Conservation (phyloP, 2,888 invertebrate genomes). For the Drosophila sordidula region DNA sequence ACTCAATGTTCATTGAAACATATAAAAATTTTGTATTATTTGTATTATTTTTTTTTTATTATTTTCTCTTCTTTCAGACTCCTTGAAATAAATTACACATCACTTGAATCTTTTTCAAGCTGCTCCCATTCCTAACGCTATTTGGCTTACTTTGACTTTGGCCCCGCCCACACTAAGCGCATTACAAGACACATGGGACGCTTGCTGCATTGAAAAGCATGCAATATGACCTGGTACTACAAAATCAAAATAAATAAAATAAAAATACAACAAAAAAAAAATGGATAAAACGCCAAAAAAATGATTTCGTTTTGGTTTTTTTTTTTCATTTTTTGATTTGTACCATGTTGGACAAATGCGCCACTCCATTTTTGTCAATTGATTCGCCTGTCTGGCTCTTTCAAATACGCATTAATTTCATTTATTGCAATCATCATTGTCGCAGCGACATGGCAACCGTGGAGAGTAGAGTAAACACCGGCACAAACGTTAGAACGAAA, state of each 20-base stretch:
- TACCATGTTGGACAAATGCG: slow-evolving; percentile 48
- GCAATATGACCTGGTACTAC: slow-evolving; percentile 16
- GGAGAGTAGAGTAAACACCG: slow-evolving; percentile 66
- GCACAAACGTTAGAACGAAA: slow-evolving; percentile 57
- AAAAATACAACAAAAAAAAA: slow-evolving; percentile 17
- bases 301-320: slow-evolving; percentile 28
- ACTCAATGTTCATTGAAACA: too few species aligned
- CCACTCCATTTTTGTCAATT: slow-evolving; percentile 75
- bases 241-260: slow-evolving; percentile 4
- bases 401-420: slow-evolving; percentile 80
- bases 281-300: slow-evolving; percentile 26
- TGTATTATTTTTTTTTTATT: not conserved
- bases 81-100: not conserved
- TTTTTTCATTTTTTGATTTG: slow-evolving; percentile 43
- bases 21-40: not conserved
- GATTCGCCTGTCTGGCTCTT: slow-evolving; percentile 81
- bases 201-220: slow-evolving; percentile 1
- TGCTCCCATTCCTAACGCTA: not conserved
- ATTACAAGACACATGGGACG: not conserved
- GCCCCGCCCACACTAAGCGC: not conserved
- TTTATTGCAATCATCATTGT: slow-evolving; percentile 80
- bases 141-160: not conserved
- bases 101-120: not conserved
- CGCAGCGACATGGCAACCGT: slow-evolving; percentile 67
- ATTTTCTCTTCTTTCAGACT: not conserved